Evolutionary conservation across 2,113 vertebrate species (phyloP), one percentile per base, ranked within the genome.

Genomic region (Tilapia sparmanii): DNA sequence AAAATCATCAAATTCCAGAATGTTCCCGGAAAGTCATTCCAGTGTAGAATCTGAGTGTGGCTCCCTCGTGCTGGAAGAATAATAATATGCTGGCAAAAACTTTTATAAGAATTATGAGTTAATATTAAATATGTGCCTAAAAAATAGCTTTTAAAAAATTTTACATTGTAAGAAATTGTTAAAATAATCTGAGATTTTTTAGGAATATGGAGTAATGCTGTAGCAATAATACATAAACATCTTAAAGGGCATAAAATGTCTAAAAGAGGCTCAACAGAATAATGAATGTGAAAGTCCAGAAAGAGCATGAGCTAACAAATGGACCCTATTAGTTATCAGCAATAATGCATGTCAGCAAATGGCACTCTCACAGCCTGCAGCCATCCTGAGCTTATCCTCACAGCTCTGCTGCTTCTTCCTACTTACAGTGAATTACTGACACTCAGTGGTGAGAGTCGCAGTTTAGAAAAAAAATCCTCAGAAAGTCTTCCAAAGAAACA

Each of bases 381-480:
- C 40, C 35, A 13, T 3, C 6, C 50, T 33, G 81, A 8, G 13
- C 50, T 61, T 5, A 22, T 22, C 19, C 52, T 55, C 57, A 3
- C 42, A 81, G 85, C 68, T 73, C 85, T 66, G 80, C 84, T 42
- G 52, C 8, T 47, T 29, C 53, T 8, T 53, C 29, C 35, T 19
- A 5, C 22, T 8, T 3, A 12, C n/a, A 84, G 92, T 87, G 86
- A 63, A 33, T 88, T 92, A 90, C 91, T 91, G 93, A 91, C 94
- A 93, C 91, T 53, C 80, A 87, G 93, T 94, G 95, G 94, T 90
- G 66, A 89, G 47, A 89, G 24, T 11, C 2, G 42, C 5, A n/a
- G 73, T 26, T 12, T 57, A 26, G 35, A n/a, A 73, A 50, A 71
- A 12, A 5, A 15, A 81, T 47, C 18, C 31, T 84, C 31, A 13